Evolutionary conservation across 2,888 invertebrate genomes (phyloP).

Genomic region (Drosophila emarginata): DNA sequence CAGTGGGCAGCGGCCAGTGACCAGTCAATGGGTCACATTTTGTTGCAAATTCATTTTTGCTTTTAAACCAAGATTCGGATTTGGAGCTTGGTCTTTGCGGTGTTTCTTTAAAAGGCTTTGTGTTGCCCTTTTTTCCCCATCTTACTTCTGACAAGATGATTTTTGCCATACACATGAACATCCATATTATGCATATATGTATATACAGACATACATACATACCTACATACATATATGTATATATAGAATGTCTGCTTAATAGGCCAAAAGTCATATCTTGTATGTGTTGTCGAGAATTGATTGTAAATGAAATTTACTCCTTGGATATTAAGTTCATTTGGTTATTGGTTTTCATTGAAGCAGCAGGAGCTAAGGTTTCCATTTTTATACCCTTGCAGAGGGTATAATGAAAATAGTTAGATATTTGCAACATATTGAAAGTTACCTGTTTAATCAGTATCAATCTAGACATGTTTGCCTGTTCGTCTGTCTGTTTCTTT

Average conservation of each 20-base stretch:
- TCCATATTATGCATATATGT: not conserved
- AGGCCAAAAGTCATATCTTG: slow-evolving; percentile 1
- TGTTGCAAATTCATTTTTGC: slow-evolving; percentile 23
- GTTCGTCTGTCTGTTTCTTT: too few relatives aligned
- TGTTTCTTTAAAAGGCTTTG: slow-evolving; percentile 44
- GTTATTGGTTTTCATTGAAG: not conserved
- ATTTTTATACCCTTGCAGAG: not conserved
- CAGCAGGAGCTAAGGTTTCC: not conserved
- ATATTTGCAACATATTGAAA: too few relatives aligned
- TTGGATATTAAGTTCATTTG: not conserved
- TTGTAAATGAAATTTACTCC: not conserved
- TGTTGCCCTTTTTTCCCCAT: slow-evolving; percentile 20
- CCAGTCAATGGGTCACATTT: slow-evolving; percentile 62
- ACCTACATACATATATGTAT: too few relatives aligned
- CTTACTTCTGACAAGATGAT: not conserved
- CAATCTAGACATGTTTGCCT: too few relatives aligned
- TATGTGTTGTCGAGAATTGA: not conserved
- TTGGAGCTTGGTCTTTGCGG: slow-evolving; percentile 37
- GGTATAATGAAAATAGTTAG: too few relatives aligned
- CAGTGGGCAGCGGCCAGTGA: slow-evolving; percentile 27
- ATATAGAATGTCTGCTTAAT: not conserved
- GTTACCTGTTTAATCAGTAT: too few relatives aligned
- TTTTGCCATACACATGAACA: not conserved
- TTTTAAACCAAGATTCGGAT: slow-evolving; percentile 35
- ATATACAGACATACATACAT: too few relatives aligned